phyloP scores from a whole-genome alignment of 1,140 invertebrate genomes.

The Drosophila biarmipes region DNA sequence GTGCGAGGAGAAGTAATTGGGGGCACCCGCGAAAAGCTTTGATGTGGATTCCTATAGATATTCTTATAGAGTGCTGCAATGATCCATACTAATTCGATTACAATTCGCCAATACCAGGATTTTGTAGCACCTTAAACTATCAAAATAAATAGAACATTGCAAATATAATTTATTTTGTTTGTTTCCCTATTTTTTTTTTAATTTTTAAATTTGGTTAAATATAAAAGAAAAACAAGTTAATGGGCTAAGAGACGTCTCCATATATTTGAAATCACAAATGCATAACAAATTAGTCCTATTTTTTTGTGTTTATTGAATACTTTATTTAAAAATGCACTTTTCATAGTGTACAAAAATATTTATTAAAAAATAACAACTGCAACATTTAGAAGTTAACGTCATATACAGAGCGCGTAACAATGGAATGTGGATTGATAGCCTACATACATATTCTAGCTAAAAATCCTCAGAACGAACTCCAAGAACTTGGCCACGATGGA shows the following conservation, averaged over 20 bases:
- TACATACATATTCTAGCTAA: not conserved
- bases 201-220: not conserved
- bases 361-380: not conserved
- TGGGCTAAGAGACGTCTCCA: no score
- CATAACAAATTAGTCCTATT: no score
- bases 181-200: not conserved
- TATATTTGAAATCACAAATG: no score
- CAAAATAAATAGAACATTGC: not conserved
- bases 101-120: no score
- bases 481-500: not conserved
- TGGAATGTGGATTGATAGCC: slow-evolving; percentile 9
- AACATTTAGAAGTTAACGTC: not conserved
- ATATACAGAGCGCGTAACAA: not conserved
- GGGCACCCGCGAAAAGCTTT: not conserved
- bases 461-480: not conserved
- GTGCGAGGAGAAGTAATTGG: slow-evolving; percentile 95
- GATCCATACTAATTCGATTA: no score
- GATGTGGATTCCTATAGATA: not conserved
- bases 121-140: no score
- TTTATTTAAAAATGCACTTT: not conserved
- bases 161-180: not conserved
- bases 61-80: no score
- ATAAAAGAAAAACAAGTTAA: no score
- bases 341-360: not conserved
- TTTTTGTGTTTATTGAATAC: no score